Base-by-base conservation (phyloP, 2,797 vertebrate genomes). In the Squalus acanthias region DNA sequence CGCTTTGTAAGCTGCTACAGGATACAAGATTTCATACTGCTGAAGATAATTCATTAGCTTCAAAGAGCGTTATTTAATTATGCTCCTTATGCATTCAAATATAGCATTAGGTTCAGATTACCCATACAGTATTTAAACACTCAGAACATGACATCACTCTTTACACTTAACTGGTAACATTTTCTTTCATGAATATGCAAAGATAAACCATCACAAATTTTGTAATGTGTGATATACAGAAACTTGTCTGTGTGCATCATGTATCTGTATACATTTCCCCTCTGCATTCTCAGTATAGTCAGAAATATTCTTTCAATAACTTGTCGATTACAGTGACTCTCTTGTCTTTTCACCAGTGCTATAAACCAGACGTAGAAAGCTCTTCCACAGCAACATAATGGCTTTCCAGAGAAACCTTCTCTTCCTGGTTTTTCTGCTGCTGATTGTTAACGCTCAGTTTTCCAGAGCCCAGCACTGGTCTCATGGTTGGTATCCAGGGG, bases 401-500 rank as follows among this genome's bases (percentile, higher is more conserved):
- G 97, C 98, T 97, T 97, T 96, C 96, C 97, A 97, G 53, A 98
- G 97, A 97, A 97, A 98, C 96, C 96, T 98, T 96, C 95, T 98
- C 96, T 96, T 99, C 96, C 97, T 98, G 96, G 96, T 98, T 24
- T 97, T 98, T 69, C 96, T 98, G 96, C 96, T 98, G 96, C 96
- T 98, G 24, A 97, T 97, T 96, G 96, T 98, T 26, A 96, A 97
- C 46, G 96, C 97, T 76, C 98, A 98, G 96, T 96, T 98, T 82
- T 98, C 98, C 85, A 96, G 89, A 0, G 97, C 96, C 70, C 99
- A 99, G 97, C 99, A 99, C 97, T 99, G 98, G 98, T 99, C 99
- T 96, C 98, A 99, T 20, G 98, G 98, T 88, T 99, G 98, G 98
- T 99, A 98, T 96, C 98, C 98, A 0, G 98, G 98, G 97, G 98